phyloP scores from a whole-genome alignment of 2,797 vertebrate genomes.

The Eidolon dupreanum region DNA sequence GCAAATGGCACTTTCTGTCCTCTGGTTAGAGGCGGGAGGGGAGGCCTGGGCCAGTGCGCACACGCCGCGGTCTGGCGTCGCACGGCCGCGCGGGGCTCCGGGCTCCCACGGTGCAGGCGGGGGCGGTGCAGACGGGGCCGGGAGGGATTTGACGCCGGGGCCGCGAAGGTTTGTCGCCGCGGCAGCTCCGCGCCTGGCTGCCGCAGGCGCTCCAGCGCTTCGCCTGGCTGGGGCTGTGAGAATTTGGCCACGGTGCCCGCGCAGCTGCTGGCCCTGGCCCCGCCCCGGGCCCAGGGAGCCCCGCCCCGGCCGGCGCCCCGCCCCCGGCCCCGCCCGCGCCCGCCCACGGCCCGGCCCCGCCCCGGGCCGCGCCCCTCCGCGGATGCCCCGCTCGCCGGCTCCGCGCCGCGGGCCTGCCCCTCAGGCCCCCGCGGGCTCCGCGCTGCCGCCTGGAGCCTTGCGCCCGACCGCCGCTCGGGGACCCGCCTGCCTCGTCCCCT shows the following conservation, averaged over 20 bases:
- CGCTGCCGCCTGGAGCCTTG: constrained; percentile 15
- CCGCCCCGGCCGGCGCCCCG: not conserved
- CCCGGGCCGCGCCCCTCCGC: constrained; percentile 73
- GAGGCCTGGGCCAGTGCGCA: not conserved
- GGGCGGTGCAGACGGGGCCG: not conserved
- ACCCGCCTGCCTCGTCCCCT: constrained; percentile 61
- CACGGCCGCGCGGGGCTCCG: not conserved
- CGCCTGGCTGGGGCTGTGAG: not conserved
- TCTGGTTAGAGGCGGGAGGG: rapidly evolving
- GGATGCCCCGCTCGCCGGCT: not conserved
- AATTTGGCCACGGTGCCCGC: constrained; percentile 23
- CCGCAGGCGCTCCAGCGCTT: not conserved
- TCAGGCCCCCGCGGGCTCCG: constrained; percentile 24
- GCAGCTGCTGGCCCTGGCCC: not conserved
- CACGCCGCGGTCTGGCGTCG: not conserved
- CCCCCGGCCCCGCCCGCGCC: not conserved
- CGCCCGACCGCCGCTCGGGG: not conserved
- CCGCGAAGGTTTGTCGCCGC: too few species aligned
- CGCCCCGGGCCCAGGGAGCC: not conserved
- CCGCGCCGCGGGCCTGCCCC: constrained; percentile 47
- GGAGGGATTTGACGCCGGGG: not conserved
- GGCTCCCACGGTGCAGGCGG: not conserved
- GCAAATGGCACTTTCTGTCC: not conserved
- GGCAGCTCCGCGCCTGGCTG: rapidly evolving
- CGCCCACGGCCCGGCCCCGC: not conserved